Percentiles rank a stretch among this genome's conserved stretches.
Conservation (phyloP, 1,140 invertebrate genomes). For the Euura lappo region DNA sequence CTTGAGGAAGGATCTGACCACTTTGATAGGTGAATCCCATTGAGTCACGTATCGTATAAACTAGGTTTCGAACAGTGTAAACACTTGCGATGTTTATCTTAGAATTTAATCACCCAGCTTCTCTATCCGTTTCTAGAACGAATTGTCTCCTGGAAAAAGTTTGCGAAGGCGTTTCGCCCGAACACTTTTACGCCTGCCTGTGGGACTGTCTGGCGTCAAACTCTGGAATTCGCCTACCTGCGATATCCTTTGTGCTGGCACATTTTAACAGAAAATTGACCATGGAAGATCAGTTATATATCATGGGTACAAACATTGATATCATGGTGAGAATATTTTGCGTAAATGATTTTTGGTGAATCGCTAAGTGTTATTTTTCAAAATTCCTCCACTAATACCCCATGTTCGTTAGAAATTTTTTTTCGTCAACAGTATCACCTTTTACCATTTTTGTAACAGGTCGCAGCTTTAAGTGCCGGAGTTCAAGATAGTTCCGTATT, state of each 20-base stretch:
- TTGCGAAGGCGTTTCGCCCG: constrained; percentile 78
- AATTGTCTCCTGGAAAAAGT: constrained; percentile 80
- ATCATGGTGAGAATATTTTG: constrained; percentile 70
- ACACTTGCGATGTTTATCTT: not conserved
- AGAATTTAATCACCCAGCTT: constrained; percentile 11
- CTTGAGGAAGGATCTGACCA: constrained; percentile 92
- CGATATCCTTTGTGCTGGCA: constrained; percentile 79
- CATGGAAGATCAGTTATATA: constrained; percentile 85
- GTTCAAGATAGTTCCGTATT: constrained; percentile 84
- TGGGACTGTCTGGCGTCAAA: constrained; percentile 89
- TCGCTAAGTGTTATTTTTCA: not conserved
- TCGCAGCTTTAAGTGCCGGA: constrained; percentile 72
- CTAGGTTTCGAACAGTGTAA: too few species aligned
- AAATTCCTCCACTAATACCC: not conserved
- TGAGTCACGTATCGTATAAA: not conserved
- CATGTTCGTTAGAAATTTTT: not conserved
- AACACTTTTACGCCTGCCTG: constrained; percentile 86
- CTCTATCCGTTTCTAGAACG: constrained; percentile 62
- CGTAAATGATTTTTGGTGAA: not conserved
- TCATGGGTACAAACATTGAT: constrained; percentile 87
- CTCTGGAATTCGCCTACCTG: constrained; percentile 83
- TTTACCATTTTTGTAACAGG: constrained; percentile 48
- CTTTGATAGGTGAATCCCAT: constrained; percentile 71
- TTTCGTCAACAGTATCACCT: not conserved
- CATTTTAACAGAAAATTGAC: constrained; percentile 84